phyloP scores from a whole-genome alignment of 2,888 invertebrate genomes.

The Candidula unifasciata region DNA sequence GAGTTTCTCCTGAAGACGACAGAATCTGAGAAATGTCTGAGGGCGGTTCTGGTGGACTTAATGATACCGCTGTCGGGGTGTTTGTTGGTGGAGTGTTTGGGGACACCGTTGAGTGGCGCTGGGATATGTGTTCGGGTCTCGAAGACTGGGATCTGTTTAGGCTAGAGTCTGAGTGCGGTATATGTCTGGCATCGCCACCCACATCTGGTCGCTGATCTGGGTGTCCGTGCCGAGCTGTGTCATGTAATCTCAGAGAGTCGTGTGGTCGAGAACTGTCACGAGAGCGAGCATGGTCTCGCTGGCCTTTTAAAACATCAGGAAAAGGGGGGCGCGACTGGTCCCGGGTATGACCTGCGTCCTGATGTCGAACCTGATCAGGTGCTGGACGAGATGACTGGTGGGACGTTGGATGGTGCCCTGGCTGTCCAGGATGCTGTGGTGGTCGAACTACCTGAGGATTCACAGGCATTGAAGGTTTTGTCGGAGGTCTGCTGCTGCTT shows the following conservation, averaged over 20 bases:
- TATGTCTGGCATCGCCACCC: neutral
- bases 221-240: conserved; percentile 5
- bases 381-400: conserved; percentile 13
- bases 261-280: neutral
- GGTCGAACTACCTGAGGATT: neutral
- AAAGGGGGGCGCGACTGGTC: conserved; percentile 14
- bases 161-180: neutral
- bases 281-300: neutral
- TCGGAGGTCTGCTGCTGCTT: neutral
- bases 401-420: neutral
- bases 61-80: conserved; percentile 7
- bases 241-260: neutral
- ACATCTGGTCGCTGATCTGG: conserved; percentile 20
- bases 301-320: neutral
- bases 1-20: neutral
- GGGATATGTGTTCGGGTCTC: neutral
- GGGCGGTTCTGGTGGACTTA: conserved; percentile 5
- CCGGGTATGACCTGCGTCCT: neutral
- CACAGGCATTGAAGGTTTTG: neutral
- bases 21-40: neutral
- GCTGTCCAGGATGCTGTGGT: neutral
- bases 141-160: neutral
- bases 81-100: conserved; percentile 16
- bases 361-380: conserved; percentile 2
- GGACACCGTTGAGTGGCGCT: neutral